Evolutionary conservation across 1,140 invertebrate genomes (phyloP).

Genomic region (Dufourea novaeangliae): DNA sequence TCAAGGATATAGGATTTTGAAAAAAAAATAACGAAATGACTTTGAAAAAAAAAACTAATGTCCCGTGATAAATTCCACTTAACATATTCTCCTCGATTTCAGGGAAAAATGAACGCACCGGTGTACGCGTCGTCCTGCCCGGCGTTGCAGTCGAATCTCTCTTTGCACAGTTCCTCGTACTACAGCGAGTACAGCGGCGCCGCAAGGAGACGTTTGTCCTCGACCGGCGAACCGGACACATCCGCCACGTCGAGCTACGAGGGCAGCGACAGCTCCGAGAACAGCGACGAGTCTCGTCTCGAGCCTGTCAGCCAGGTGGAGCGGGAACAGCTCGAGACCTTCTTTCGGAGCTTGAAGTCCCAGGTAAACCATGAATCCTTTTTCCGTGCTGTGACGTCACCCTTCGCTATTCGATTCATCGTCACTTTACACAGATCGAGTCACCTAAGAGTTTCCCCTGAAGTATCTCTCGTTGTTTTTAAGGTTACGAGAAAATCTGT

Average conservation of each 20-base stretch:
- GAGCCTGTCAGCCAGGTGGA: conserved; percentile 86
- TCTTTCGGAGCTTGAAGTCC: conserved; percentile 90
- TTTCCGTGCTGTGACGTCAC: too few species aligned
- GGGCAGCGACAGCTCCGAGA: conserved; percentile 78
- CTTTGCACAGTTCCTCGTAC: conserved; percentile 73
- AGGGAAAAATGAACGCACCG: conserved; percentile 70
- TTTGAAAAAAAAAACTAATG: too few species aligned
- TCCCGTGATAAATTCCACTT: too few species aligned
- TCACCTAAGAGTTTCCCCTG: too few species aligned
- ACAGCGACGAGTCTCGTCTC: conserved; percentile 77
- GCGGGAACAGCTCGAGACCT: conserved; percentile 89
- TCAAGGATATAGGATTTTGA: too few species aligned
- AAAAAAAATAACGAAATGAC: too few species aligned
- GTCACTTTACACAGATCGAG: too few species aligned
- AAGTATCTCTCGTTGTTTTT: too few species aligned
- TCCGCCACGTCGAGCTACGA: conserved; percentile 80
- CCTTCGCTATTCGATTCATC: too few species aligned
- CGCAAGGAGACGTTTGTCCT: conserved; percentile 75
- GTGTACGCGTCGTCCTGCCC: conserved; percentile 74
- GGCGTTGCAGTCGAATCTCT: conserved; percentile 73
- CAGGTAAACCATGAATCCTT: conserved; percentile 82
- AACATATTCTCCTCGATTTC: conserved; percentile 20
- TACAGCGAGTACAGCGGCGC: conserved; percentile 76
- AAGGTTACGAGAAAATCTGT: too few species aligned
- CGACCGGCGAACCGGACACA: conserved; percentile 81